A percentile compares a stretch with the other conserved stretches of the same genome.
These are phyloP conservation scores for Sesamia nonagrioides DNA, from an alignment of 1,140 invertebrate species.

Conservation along the genomic window DNA sequence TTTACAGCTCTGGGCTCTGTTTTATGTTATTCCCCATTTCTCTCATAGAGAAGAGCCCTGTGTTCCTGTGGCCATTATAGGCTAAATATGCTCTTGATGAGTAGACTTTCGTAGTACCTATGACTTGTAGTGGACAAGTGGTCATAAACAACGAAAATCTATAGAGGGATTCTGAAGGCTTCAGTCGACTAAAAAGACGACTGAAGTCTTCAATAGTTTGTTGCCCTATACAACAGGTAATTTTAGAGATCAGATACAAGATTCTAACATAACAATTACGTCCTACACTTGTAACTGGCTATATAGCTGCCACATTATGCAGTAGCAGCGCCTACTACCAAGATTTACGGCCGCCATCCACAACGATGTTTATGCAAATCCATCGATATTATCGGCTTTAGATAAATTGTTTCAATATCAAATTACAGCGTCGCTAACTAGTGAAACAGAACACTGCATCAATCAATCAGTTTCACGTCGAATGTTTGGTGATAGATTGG, in stretches of 20 bases:
- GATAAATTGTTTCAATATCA: slow-evolving; percentile 24
- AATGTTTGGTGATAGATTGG: not conserved
- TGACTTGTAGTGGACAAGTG: no score
- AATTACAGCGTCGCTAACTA: slow-evolving; percentile 10
- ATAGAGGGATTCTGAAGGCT: no score
- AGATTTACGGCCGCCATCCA: slow-evolving; percentile 20
- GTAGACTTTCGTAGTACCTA: no score
- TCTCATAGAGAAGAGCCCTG: no score
- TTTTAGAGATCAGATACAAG: not conserved
- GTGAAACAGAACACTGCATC: slow-evolving; percentile 24
- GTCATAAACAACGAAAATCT: no score
- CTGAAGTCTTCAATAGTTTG: no score
- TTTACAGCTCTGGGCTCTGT: no score
- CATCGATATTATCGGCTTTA: slow-evolving; percentile 10
- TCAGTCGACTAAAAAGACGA: no score
- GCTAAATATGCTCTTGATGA: no score
- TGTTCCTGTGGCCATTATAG: no score
- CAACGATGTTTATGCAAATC: slow-evolving; percentile 27
- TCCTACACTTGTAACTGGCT: slow-evolving; percentile 7
- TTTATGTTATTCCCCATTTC: no score
- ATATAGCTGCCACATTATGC: slow-evolving; percentile 15
- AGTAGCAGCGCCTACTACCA: not conserved
- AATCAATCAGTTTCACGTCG: slow-evolving; percentile 28
- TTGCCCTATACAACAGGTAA: no score
- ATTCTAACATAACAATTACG: slow-evolving; percentile 21